Percentiles rank a stretch among this genome's conserved stretches.
Conservation (phyloP, 2,888 invertebrate species). For the Aspidiotus rigidus region DNA sequence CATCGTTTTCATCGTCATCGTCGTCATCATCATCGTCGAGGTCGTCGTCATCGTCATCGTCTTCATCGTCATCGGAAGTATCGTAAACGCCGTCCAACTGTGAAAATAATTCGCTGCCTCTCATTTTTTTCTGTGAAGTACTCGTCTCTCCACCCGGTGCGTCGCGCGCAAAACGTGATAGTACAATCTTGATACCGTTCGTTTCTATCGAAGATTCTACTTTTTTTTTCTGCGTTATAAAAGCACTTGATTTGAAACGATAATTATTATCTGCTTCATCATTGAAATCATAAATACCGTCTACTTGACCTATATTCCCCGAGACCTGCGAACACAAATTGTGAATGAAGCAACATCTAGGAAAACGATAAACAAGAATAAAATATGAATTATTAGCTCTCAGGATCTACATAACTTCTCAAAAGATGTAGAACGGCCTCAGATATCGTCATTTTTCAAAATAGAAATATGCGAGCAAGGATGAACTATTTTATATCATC, state of each 20-base stretch:
- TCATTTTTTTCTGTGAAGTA: neutral
- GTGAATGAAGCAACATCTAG: neutral
- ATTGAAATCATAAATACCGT: conserved; percentile 60
- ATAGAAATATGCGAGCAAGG: conserved; percentile 30
- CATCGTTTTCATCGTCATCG: conserved; percentile 58
- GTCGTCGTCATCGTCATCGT: conserved; percentile 48
- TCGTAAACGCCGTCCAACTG: conserved; percentile 40
- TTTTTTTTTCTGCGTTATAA: too few relatives aligned
- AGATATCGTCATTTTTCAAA: conserved; percentile 24
- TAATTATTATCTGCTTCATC: conserved; percentile 6
- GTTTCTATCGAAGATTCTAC: too few relatives aligned
- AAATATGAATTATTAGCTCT: conserved; percentile 6
- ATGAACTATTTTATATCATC: conserved; percentile 22
- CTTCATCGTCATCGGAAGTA: conserved; percentile 49
- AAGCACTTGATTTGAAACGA: too few relatives aligned
- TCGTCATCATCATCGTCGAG: conserved; percentile 68
- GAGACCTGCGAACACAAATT: conserved; percentile 36
- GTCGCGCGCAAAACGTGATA: neutral
- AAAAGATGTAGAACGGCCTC: conserved; percentile 18
- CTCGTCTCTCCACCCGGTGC: neutral
- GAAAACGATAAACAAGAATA: neutral
- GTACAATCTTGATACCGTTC: too few relatives aligned
- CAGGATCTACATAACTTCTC: conserved; percentile 24
- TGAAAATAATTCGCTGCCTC: conserved; percentile 14
- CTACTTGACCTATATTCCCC: conserved; percentile 47